Base-by-base conservation (phyloP, 2,113 vertebrate species). In the Agapornis roseicollis region DNA sequence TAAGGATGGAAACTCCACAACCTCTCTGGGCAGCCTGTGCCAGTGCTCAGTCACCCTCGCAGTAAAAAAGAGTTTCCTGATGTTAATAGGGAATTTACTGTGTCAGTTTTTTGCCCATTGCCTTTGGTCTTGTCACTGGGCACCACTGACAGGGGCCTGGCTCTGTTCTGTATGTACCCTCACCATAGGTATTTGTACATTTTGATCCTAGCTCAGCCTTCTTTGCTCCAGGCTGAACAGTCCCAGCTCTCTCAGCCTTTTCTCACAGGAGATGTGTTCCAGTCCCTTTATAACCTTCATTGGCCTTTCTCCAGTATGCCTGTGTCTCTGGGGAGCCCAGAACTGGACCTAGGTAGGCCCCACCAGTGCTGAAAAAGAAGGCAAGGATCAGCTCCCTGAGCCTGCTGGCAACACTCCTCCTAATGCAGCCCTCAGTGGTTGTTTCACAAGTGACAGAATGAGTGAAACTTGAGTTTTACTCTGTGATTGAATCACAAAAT, bases 101-200 rank as follows among this genome's bases (percentile, higher is more conserved):
- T 61, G 24, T 63, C 24, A 28, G 0, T 19, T 53, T 73, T 80
- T 65, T 71, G 27, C 23, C 47, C 5, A 1, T 70, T 44, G 28
- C 46, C 27, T 61, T 33, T 72, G 19, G 18, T 72, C 13, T 33
- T 85, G 24, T 69, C 42, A 18, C 33, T n/a, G 52, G 28, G 41
- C 35, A 52, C 29, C 44, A 16, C 41, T 76, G 63, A 28, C 11
- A 8, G 16, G 29, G 46, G 17, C 42, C 55, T 49, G 11, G 4
- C 22, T 76, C 37, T 1, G 0, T 52, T n/a, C 8, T 24, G 29
- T 41, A 0, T 35, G 28, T 35, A n/a, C 19, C 27, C 8, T 47
- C 29, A 27, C 10, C 15, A 46, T 37, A 27, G 15, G 27, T 69
- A 29, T n/a, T 50, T 50, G 7, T 47, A 16, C 5, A 3, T 61